Conservation (phyloP, 2,797 vertebrate species). For the Echeneis naucrates region DNA sequence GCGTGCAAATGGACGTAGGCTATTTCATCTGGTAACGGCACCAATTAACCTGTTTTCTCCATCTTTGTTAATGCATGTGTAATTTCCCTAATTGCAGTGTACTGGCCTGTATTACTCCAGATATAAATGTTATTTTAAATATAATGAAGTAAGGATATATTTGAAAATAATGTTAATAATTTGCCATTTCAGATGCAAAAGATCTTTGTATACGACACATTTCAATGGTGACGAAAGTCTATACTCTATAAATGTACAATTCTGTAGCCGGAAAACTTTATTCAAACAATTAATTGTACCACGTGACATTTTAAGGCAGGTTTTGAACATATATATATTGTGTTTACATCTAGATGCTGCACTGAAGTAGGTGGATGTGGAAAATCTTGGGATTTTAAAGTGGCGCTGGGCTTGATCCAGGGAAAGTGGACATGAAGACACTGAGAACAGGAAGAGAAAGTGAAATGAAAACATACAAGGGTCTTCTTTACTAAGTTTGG, state of each 20-base stretch:
- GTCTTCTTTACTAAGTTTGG: too few relatives aligned
- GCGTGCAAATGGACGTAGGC: background rate
- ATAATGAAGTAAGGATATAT: background rate
- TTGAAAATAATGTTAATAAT: constrained; percentile 3
- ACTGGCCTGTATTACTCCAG: background rate
- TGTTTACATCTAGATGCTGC: too few relatives aligned
- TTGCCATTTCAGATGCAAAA: too few relatives aligned
- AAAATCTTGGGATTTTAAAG: background rate
- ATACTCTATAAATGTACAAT: too few relatives aligned
- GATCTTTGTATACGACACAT: too few relatives aligned
- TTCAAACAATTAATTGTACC: too few relatives aligned
- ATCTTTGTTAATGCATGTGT: constrained; percentile 10
- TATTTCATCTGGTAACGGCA: background rate
- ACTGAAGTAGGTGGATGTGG: background rate
- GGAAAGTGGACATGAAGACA: background rate
- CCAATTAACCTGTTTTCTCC: constrained; percentile 29
- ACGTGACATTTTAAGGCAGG: too few relatives aligned
- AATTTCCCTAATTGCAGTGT: constrained; percentile 22
- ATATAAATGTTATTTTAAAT: background rate
- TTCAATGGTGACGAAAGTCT: too few relatives aligned
- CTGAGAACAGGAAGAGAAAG: too few relatives aligned
- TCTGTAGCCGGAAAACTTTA: too few relatives aligned
- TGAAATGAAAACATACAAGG: too few relatives aligned
- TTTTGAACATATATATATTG: too few relatives aligned
- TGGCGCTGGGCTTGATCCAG: background rate